Percentiles rank a stretch among this genome's conserved stretches.
Conservation (phyloP, 2,888 invertebrate genomes). For the Drosophila phalerata region DNA sequence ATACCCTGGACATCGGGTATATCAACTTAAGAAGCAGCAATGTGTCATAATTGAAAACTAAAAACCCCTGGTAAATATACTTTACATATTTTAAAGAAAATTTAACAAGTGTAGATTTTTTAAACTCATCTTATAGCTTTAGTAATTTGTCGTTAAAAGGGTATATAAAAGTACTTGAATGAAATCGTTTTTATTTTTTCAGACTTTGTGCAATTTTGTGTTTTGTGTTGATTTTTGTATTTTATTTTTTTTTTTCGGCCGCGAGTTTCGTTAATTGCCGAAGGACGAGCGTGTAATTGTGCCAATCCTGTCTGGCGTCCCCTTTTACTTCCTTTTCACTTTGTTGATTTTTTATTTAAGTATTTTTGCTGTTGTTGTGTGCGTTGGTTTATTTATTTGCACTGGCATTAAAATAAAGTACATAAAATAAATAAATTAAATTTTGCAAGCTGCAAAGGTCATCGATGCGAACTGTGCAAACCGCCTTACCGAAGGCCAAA, state of each 20-base stretch:
- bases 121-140: neutral
- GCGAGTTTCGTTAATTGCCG: conserved; percentile 68
- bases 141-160: neutral
- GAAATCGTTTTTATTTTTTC: neutral
- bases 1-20: conserved; percentile 7
- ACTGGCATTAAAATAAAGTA: conserved; percentile 54
- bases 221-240: conserved; percentile 30
- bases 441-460: conserved; percentile 63
- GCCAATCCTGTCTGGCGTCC: conserved; percentile 60
- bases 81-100: neutral
- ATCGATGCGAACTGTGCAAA: conserved; percentile 33
- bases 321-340: conserved; percentile 6
- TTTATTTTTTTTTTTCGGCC: conserved; percentile 24
- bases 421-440: conserved; percentile 66
- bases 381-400: conserved; percentile 52
- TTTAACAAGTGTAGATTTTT: neutral
- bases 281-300: conserved; percentile 76
- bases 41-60: neutral
- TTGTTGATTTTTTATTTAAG: conserved; percentile 27
- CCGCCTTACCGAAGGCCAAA: conserved; percentile 55
- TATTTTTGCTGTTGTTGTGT: neutral
- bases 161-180: conserved; percentile 1
- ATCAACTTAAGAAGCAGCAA: neutral
- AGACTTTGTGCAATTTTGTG: conserved; percentile 19
- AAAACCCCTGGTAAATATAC: neutral